A percentile compares a stretch with the other conserved stretches of the same genome.
These are phyloP conservation scores for Habropoda laboriosa DNA, from an alignment of 1,140 invertebrate species.

Conservation along the genomic window DNA sequence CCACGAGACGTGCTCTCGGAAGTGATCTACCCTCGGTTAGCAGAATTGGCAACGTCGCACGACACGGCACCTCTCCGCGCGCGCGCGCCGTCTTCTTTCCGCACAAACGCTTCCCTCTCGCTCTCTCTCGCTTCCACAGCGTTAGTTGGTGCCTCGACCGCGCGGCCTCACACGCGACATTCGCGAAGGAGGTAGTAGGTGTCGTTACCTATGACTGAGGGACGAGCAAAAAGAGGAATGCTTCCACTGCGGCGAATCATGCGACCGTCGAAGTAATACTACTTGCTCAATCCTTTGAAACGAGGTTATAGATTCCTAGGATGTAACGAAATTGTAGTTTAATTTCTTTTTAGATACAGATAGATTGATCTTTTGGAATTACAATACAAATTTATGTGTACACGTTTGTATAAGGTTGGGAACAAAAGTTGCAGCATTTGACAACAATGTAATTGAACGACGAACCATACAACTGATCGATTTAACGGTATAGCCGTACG, in stretches of 20 bases:
- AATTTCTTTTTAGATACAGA: background rate
- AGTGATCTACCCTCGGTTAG: constrained; percentile 20
- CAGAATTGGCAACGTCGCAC: constrained; percentile 52
- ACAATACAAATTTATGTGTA: background rate
- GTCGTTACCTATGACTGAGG: constrained; percentile 64
- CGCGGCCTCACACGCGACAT: constrained; percentile 47
- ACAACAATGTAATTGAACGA: background rate
- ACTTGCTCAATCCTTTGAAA: background rate
- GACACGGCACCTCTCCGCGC: constrained; percentile 10
- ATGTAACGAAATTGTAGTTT: background rate
- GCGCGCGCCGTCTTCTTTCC: constrained; percentile 1
- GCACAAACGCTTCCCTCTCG: constrained; percentile 1
- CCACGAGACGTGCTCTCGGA: constrained; percentile 54
- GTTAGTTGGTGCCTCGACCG: constrained; percentile 46
- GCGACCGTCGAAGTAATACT: constrained; percentile 37
- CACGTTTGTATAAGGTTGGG: background rate
- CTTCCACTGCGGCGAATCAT: constrained; percentile 52
- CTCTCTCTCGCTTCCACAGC: constrained; percentile 34
- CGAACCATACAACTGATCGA: background rate
- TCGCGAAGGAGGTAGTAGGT: constrained; percentile 63
- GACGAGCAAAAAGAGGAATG: constrained; percentile 56
- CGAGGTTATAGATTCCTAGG: constrained; percentile 3
- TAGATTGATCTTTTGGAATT: background rate
- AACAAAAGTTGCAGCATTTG: no score
- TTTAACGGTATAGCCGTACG: constrained; percentile 11